Evolutionary conservation across 2,888 invertebrate genomes (phyloP).

Genomic region (Nematopogon swammerdamellus): DNA sequence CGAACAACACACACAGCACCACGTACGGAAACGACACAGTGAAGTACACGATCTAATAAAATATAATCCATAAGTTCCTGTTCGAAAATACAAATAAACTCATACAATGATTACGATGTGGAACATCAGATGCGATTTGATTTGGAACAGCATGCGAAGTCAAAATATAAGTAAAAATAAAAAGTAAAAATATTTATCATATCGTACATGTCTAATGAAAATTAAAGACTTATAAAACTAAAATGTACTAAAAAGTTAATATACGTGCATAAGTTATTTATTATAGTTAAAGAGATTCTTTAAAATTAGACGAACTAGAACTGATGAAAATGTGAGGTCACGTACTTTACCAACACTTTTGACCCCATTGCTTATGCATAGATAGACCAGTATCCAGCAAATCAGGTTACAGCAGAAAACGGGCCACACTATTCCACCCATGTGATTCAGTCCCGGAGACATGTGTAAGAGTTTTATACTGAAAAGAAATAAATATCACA

Average conservation of each 20-base stretch:
- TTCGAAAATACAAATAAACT: not conserved
- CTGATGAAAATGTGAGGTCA: no score
- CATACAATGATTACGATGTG: conserved; percentile 5
- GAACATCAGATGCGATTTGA: not conserved
- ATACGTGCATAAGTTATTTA: no score
- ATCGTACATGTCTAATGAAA: no score
- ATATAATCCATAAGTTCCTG: no score
- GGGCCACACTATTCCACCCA: conserved; percentile 79
- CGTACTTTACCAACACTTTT: conserved; percentile 80
- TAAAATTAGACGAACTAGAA: no score
- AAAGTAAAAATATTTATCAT: no score
- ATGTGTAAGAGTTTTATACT: conserved; percentile 78
- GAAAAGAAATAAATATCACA: conserved; percentile 20
- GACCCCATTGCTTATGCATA: conserved; percentile 85
- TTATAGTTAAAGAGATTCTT: no score
- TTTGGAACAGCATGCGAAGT: not conserved
- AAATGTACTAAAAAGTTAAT: no score
- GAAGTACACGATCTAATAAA: conserved; percentile 67
- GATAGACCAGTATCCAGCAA: conserved; percentile 77
- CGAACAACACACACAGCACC: conserved; percentile 66
- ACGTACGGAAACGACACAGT: conserved; percentile 82
- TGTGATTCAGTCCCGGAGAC: conserved; percentile 67
- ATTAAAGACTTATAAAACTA: no score
- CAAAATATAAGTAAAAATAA: not conserved
- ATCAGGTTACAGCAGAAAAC: conserved; percentile 70